Evolutionary conservation across 2,888 invertebrate species (phyloP), one percentile per base, ranked within the genome.

Genomic region (Plemyria rubiginata): DNA sequence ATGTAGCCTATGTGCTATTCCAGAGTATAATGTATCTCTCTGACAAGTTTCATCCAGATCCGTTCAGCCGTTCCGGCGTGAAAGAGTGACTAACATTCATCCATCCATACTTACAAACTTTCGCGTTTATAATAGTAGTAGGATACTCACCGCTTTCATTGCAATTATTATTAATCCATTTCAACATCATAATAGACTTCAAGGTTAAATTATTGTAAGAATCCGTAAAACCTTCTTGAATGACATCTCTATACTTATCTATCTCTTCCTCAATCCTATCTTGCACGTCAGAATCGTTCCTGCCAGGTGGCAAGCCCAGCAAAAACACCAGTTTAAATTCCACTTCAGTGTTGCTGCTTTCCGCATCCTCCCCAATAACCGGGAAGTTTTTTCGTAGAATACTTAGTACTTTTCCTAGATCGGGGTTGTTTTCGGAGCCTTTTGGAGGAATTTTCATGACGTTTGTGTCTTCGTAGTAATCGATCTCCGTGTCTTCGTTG

Each of bases 191-290:
- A 11, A 97, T 95, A 50, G 97, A 96, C 81, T 98, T 98, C 29
- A 98, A 79, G 0, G 97, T 98, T 70, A 97, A 92, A 93, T 98
- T 98, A 82, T 97, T 96, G 80, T 98, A 97, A 0, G 96, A 95
- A 82, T 98, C 98, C 43, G 95, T 84, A 80, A 98, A 98, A 48
- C 94, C 95, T 80, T 97, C 97, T 85, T 97, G 97, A 55, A 98
- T 95, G 11, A 98, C 94, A 82, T 98, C 97, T 16, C 95, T 95
- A 77, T 95, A 95, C 56, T 90, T 91, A 2, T 94, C 90, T 22
- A 94, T 94, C 81, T 97, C 97, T 46, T 94, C 94, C 49, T 94
- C 92, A 29, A 97, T 94, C 60, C 93, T 93, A 63, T 89, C 92
- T 90, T 96, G 93, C 0, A 94, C 88, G 74, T 94, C 93, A 75